Percentiles rank a stretch among this genome's conserved stretches.
phyloP scores from a whole-genome alignment of 2,797 vertebrate genomes.

The Moxostoma hubbsi region DNA sequence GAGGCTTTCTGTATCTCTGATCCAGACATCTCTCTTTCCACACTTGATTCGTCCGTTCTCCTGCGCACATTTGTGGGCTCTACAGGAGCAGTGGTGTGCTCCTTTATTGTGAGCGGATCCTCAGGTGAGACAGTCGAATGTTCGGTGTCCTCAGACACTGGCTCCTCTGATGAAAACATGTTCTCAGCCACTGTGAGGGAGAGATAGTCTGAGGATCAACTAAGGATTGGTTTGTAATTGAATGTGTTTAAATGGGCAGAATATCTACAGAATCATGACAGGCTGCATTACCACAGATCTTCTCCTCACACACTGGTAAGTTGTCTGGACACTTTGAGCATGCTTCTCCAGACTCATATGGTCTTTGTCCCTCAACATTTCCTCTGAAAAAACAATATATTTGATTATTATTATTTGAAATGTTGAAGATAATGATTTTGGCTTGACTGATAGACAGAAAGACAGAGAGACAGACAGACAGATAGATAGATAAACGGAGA shows the following conservation, averaged over 20 bases:
- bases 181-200: not conserved
- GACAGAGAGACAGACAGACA: no score
- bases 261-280: not conserved
- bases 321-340: slow-evolving; percentile 44
- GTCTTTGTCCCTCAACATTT: not conserved
- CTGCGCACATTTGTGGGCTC: not conserved
- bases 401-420: no score
- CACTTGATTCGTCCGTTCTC: not conserved
- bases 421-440: no score
- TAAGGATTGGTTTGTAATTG: no score
- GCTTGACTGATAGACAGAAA: no score
- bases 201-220: not conserved
- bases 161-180: not conserved
- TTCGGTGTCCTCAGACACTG: not conserved
- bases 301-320: not conserved
- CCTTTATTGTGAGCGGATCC: no score
- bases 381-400: slow-evolving; percentile 17
- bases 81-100: not conserved
- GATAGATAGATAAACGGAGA: no score
- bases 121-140: not conserved
- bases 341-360: slow-evolving; percentile 37
- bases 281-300: slow-evolving; percentile 36
- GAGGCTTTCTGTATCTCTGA: not conserved
- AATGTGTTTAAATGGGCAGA: no score
- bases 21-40: not conserved